phyloP scores from a whole-genome alignment of 1,140 invertebrate species.

The Diorhabda elongata region DNA sequence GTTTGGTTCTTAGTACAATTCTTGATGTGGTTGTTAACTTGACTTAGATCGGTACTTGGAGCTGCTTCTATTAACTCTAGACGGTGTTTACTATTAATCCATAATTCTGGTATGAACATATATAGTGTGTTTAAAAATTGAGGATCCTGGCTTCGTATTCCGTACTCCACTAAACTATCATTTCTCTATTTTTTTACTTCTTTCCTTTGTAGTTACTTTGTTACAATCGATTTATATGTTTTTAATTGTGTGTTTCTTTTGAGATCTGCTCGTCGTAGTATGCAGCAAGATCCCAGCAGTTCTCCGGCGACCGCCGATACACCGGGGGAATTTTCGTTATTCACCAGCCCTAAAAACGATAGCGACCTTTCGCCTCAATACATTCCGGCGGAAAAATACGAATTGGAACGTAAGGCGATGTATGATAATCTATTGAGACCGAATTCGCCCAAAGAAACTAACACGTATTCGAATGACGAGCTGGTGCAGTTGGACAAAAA shows the following conservation, averaged over 20 bases:
- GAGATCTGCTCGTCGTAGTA: constrained; percentile 40
- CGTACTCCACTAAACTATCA: too few species aligned
- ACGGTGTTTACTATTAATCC: too few species aligned
- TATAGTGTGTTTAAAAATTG: too few species aligned
- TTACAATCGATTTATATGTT: too few species aligned
- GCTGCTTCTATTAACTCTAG: too few species aligned
- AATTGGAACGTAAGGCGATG: constrained; percentile 44
- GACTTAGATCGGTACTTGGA: too few species aligned
- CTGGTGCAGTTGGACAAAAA: constrained; percentile 1
- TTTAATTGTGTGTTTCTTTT: constrained; percentile 35
- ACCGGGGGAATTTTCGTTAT: constrained; percentile 39
- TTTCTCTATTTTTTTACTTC: too few species aligned
- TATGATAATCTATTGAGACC: constrained; percentile 44
- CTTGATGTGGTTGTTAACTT: too few species aligned
- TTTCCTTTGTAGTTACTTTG: too few species aligned
- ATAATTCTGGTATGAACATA: too few species aligned
- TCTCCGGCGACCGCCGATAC: constrained; percentile 44
- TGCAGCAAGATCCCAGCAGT: constrained; percentile 44
- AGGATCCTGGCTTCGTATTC: too few species aligned
- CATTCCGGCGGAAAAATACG: constrained; percentile 47
- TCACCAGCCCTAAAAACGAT: constrained; percentile 35
- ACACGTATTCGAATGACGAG: constrained; percentile 25
- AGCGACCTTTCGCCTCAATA: constrained; percentile 45
- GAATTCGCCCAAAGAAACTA: constrained; percentile 31
- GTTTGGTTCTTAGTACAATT: too few species aligned